Evolutionary conservation across 2,888 invertebrate species (phyloP), one percentile per base, ranked within the genome.

Genomic region (Rhimphoctona megacephalus): DNA sequence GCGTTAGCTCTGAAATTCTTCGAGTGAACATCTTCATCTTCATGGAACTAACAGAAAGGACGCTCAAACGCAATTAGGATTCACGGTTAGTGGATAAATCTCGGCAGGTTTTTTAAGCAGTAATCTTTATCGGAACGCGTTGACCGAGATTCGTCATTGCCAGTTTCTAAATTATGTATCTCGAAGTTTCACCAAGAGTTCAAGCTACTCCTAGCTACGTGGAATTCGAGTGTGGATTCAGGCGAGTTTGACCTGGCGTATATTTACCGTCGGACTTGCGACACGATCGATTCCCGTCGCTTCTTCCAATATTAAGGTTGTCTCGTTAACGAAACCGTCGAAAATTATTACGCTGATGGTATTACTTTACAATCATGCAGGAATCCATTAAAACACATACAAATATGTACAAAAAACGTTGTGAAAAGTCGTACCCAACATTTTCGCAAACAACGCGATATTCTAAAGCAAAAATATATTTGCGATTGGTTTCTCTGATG

Each of bases 91-190:
- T 52, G 52, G 52, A n/a, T n/a, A n/a, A 52, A 52, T 52, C 22
- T 22, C 54, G 30, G 25, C 14, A 17, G 1, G 57, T 61, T 61
- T 61, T 61, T 61, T 4, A 25, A 25, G 30, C 57, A 57, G 9
- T 0, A 25, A 2, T 57, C 11, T 66, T 39, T n/a, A 66, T 66
- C 39, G n/a, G n/a, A 36, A 11, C 36, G 36, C 25, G 66, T 66
- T 66, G 72, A 82, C 89, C 88, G 89, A 89, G 90, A 90, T 91
- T 90, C 89, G 88, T 88, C 88, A 90, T 89, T 90, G 87, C 90
- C 88, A 88, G 89, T 90, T 91, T 91, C 90, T 90, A 90, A 91
- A 92, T 92, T 90, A 91, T 39, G 54, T 25, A 25, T 90, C 89
- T 90, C 77, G 77, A 87, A 82, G 81, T 78, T 87, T 77, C 80